phyloP scores from a whole-genome alignment of 2,113 vertebrate species.

The Bostrychus sinensis region DNA sequence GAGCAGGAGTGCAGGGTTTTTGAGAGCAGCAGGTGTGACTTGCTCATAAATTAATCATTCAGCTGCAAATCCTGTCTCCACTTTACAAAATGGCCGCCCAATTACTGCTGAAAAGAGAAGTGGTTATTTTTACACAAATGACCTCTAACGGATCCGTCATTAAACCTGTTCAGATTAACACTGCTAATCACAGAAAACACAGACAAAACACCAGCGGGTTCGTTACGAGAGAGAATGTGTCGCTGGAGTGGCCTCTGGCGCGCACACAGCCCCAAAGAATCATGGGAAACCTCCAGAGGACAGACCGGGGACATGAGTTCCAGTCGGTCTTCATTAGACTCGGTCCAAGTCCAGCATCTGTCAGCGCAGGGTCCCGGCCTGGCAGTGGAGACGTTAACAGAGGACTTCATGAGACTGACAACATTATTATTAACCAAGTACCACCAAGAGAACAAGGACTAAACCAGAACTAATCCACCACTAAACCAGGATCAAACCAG shows the following conservation, averaged over 20 bases:
- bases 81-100: too few species aligned
- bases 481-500: too few species aligned
- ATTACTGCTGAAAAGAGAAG: too few species aligned
- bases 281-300: conserved; percentile 57
- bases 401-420: too few species aligned
- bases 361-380: conserved; percentile 51
- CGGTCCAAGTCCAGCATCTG: conserved; percentile 70
- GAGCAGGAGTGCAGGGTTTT: too few species aligned
- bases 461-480: too few species aligned
- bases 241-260: conserved; percentile 66
- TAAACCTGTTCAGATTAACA: conserved; percentile 56
- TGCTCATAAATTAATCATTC: too few species aligned
- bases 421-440: too few species aligned
- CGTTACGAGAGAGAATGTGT: conserved; percentile 68
- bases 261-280: conserved; percentile 50
- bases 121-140: too few species aligned
- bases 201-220: conserved; percentile 35
- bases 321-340: conserved; percentile 65
- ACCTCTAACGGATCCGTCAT: conserved; percentile 39
- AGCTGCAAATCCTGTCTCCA: too few species aligned
- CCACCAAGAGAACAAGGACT: too few species aligned
- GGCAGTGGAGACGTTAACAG: conserved; percentile 45
- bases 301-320: conserved; percentile 57
- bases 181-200: conserved; percentile 34
- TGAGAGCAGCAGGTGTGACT: too few species aligned